These are phyloP conservation scores for Diadema setosum DNA, from an alignment of 35 echinoderm and acorn worm genomes.

Conservation along the genomic window DNA sequence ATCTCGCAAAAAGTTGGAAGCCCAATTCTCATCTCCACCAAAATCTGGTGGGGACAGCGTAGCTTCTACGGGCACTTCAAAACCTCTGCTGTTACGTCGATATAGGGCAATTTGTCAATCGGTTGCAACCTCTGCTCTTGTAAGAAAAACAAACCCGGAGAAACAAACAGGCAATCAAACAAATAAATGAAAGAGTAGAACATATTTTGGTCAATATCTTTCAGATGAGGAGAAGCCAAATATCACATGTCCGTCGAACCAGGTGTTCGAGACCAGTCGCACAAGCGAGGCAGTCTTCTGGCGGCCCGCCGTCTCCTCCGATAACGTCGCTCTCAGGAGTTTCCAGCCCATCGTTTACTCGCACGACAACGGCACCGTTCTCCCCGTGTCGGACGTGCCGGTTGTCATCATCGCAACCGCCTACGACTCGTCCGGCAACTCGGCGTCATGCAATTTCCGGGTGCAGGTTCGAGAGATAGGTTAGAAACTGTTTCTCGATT, in stretches of 20 bases:
- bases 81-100: too few relatives aligned
- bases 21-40: too few relatives aligned
- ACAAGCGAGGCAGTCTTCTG: not conserved
- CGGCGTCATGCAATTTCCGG: not conserved
- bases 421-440: slow-evolving; percentile 2
- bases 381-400: not conserved
- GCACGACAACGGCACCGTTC: not conserved
- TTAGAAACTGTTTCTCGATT: not conserved
- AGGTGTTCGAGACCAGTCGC: not conserved
- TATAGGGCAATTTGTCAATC: too few relatives aligned
- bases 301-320: not conserved
- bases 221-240: not conserved
- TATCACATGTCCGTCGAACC: not conserved
- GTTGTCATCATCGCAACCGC: not conserved
- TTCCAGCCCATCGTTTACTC: not conserved
- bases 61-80: too few relatives aligned
- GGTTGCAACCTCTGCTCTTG: too few relatives aligned
- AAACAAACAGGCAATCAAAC: too few relatives aligned
- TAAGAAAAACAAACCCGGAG: too few relatives aligned
- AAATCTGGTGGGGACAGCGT: too few relatives aligned
- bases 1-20: too few relatives aligned
- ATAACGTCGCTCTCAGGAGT: slow-evolving; percentile 11
- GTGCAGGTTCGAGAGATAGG: not conserved
- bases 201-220: too few relatives aligned
- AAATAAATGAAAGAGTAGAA: too few relatives aligned